These are phyloP conservation scores for Istiophorus platypterus DNA, from an alignment of 2,113 vertebrate genomes.

Conservation along the genomic window DNA sequence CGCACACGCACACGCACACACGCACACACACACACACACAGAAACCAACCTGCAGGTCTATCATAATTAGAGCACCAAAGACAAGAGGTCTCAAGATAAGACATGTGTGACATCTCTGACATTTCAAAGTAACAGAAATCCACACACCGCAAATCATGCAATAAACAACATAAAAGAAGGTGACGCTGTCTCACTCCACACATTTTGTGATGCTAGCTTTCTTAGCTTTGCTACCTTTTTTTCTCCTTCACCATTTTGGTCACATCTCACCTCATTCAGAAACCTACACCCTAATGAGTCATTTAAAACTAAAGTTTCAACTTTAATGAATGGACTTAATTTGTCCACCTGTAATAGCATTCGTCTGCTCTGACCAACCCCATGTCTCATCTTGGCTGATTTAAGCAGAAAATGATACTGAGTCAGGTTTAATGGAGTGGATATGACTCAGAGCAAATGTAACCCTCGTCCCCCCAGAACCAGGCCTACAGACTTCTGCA, in stretches of 20 bases:
- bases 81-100: slow-evolving; percentile 58
- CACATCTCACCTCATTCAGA: slow-evolving; percentile 34
- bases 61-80: slow-evolving; percentile 54
- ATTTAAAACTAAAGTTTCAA: slow-evolving; percentile 36
- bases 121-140: slow-evolving; percentile 44
- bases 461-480: slow-evolving; percentile 46
- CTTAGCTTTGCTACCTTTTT: too few relatives aligned
- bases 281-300: slow-evolving; percentile 10
- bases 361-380: slow-evolving; percentile 52
- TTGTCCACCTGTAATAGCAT: slow-evolving; percentile 65
- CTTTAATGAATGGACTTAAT: slow-evolving; percentile 55
- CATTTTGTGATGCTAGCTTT: not conserved
- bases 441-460: slow-evolving; percentile 54
- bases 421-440: slow-evolving; percentile 77
- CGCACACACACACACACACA: slow-evolving; percentile 10
- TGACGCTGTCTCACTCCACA: not conserved
- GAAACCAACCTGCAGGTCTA: slow-evolving; percentile 19
- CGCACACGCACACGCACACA: slow-evolving; percentile 3
- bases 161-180: not conserved
- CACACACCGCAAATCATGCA: not conserved
- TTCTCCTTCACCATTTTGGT: not conserved
- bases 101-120: slow-evolving; percentile 55
- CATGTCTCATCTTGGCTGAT: slow-evolving; percentile 61
- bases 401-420: slow-evolving; percentile 72
- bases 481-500: slow-evolving; percentile 53